These are phyloP conservation scores for Trileptium ribeirensis DNA, from an alignment of 2,888 invertebrate species.

Conservation along the genomic window DNA sequence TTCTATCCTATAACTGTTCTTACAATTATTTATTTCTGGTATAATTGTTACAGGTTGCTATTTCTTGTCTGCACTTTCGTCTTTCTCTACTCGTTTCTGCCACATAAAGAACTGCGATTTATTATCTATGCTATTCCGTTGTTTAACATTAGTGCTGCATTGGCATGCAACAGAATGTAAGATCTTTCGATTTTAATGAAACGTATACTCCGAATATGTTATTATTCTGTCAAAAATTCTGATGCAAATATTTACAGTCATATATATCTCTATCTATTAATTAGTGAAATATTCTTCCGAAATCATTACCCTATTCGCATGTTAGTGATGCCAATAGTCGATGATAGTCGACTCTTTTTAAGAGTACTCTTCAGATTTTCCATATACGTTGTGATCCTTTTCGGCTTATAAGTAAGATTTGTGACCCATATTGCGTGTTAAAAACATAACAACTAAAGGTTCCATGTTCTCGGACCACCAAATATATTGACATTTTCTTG, in stretches of 20 bases:
- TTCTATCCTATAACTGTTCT: too few species aligned
- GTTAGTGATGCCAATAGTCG: too few species aligned
- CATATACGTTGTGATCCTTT: too few species aligned
- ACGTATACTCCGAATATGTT: neutral
- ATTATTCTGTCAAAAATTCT: neutral
- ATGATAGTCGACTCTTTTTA: too few species aligned
- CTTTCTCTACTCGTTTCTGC: constrained; percentile 81
- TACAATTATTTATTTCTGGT: too few species aligned
- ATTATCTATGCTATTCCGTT: constrained; percentile 94
- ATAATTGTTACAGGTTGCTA: too few species aligned
- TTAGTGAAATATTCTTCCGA: neutral
- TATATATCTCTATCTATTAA: neutral
- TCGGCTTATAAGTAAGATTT: too few species aligned
- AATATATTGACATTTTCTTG: too few species aligned
- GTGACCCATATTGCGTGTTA: too few species aligned
- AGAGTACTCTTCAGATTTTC: too few species aligned
- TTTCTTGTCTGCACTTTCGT: constrained; percentile 62
- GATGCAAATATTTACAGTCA: neutral
- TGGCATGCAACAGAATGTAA: constrained; percentile 57
- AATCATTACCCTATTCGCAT: neutral
- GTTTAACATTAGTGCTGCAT: constrained; percentile 78
- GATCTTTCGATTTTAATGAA: constrained; percentile 6
- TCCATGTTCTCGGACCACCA: too few species aligned
- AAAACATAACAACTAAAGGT: too few species aligned
- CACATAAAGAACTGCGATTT: constrained; percentile 94